Evolutionary conservation across 2,888 invertebrate species (phyloP).

Genomic region (Apodemia mormo): DNA sequence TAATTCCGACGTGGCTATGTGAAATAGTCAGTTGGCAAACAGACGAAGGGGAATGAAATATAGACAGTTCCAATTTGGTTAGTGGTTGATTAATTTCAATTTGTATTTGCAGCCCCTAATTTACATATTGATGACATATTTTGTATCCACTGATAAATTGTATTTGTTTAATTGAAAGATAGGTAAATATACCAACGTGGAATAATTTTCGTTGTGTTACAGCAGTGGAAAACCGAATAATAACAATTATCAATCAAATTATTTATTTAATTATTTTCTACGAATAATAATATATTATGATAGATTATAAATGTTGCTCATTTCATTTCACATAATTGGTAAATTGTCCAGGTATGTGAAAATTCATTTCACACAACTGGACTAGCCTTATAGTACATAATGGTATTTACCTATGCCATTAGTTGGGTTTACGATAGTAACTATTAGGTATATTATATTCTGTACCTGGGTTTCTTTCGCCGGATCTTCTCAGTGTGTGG

Average conservation of each 20-base stretch:
- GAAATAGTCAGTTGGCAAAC: slow-evolving; percentile 22
- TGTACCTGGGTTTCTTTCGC: too few species aligned
- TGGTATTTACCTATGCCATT: too few species aligned
- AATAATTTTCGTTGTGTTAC: not conserved
- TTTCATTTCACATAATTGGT: too few species aligned
- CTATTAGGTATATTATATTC: too few species aligned
- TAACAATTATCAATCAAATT: not conserved
- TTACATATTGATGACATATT: slow-evolving; percentile 22
- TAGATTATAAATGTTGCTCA: too few species aligned
- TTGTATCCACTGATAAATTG: slow-evolving; percentile 18
- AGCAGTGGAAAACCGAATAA: not conserved
- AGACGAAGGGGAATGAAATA: slow-evolving; percentile 27
- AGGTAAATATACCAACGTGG: not conserved
- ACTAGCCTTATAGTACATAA: too few species aligned
- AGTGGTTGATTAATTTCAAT: slow-evolving; percentile 36
- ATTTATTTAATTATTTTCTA: too few species aligned
- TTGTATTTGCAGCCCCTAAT: slow-evolving; percentile 27
- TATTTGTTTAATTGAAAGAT: slow-evolving; percentile 13
- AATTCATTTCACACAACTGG: too few species aligned
- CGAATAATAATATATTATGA: too few species aligned
- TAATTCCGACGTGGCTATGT: slow-evolving; percentile 15
- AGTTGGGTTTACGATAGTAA: too few species aligned
- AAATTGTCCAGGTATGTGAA: too few species aligned
- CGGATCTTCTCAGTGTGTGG: too few species aligned
- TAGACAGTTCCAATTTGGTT: slow-evolving; percentile 31